phyloP scores from a whole-genome alignment of 1,140 invertebrate genomes.

The Zaprionus africanus region DNA sequence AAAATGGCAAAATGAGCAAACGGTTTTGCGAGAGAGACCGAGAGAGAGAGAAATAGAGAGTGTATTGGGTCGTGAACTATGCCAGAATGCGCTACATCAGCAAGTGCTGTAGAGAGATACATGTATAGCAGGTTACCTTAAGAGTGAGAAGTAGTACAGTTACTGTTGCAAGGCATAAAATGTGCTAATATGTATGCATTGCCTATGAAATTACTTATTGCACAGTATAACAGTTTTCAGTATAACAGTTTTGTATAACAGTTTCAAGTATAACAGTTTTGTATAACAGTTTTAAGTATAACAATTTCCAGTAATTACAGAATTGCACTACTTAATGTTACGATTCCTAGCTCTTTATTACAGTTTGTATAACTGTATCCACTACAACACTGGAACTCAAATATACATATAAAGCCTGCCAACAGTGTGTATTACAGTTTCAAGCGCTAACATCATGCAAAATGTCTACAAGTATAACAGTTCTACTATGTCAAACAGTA shows the following conservation, averaged over 20 bases:
- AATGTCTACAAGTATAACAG: slow-evolving; percentile 16
- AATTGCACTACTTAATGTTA: too few species aligned
- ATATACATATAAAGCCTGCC: too few species aligned
- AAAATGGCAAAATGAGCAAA: slow-evolving; percentile 71
- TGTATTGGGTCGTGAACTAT: slow-evolving; percentile 60
- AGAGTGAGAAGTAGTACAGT: not conserved
- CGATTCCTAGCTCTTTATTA: not conserved
- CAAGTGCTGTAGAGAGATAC: too few species aligned
- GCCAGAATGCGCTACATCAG: slow-evolving; percentile 15
- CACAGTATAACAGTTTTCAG: slow-evolving; percentile 4
- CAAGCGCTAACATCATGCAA: too few species aligned
- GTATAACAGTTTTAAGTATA: not conserved
- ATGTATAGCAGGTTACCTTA: not conserved
- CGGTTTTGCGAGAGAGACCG: slow-evolving; percentile 47
- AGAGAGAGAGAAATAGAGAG: slow-evolving; percentile 38
- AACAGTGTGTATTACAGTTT: too few species aligned
- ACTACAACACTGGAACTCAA: not conserved
- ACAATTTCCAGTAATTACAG: not conserved
- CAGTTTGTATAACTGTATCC: not conserved
- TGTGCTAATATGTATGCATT: not conserved
- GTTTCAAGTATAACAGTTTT: not conserved
- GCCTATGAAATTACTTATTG: not conserved
- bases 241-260: slow-evolving; percentile 26
- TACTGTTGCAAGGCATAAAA: too few species aligned
- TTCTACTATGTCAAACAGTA: not conserved